Base-by-base conservation (phyloP, 2,888 invertebrate species). In the Tetragonula carbonaria region DNA sequence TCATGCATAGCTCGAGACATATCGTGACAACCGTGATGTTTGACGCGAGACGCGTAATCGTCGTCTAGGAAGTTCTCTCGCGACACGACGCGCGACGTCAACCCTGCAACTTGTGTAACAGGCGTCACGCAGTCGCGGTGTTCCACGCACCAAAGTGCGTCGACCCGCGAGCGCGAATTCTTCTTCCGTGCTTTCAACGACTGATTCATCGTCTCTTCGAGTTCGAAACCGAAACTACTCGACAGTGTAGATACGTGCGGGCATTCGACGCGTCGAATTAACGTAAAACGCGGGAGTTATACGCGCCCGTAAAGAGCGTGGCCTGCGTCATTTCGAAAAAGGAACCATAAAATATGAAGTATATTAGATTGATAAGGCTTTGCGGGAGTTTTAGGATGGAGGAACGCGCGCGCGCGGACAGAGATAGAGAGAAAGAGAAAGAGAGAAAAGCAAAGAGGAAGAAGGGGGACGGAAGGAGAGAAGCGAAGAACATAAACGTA, bases 301-400 rank as follows among this genome's bases (percentile, higher is more conserved):
- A 80, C 74, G 68, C 82, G 77, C 67, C 77, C 78, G 79, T 86
- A 82, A 87, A 85, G 81, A 77, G 66, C 72, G 50, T 51, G 23
- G 57, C n/a, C 16, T 18, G 74, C 53, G 62, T 21, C 74, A 53
- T 57, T 82, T 21, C 67, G 62, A 53, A 53, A 71, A 83, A 78
- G 79, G 72, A 85, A 77, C 82, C 91, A 89, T 93, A 93, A 93
- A 93, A 91, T 93, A 92, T 92, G 90, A 92, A 93, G 92, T 90
- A 91, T 92, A 93, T 93, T 93, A 92, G 91, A 93, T 92, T 92
- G 92, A 93, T 93, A 93, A 93, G 91, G 81, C 86, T 80, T 68
- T 45, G 45, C 45, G 74, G n/a, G 82, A 77, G 78, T 73, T 71
- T 33, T 45, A 72, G n/a, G 57, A 66, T 72, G 73, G 70, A 65